Conservation (phyloP, 2,113 vertebrate species). For the Azemiops feae region DNA sequence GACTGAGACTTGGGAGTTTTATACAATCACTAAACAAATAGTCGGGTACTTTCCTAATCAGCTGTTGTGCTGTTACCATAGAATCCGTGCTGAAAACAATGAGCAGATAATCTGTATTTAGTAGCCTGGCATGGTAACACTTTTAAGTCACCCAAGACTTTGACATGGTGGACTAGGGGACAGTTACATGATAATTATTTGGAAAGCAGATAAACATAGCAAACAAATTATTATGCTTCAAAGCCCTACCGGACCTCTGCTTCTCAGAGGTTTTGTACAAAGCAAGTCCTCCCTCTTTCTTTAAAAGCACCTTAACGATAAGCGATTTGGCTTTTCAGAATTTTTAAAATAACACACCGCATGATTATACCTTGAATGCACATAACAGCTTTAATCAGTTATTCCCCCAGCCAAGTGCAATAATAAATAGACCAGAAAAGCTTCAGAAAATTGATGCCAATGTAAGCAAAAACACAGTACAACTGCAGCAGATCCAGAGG, state of each 20-base stretch:
- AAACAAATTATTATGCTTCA: not conserved
- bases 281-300: not conserved
- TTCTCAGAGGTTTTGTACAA: not conserved
- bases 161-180: not conserved
- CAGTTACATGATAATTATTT: not conserved
- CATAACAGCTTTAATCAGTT: not conserved
- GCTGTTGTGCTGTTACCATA: constrained; percentile 42
- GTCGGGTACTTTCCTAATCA: constrained; percentile 20
- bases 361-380: not conserved
- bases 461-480: not conserved
- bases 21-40: constrained; percentile 29
- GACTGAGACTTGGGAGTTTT: not conserved
- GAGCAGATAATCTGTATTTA: constrained; percentile 19
- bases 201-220: not conserved
- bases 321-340: not conserved
- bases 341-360: not conserved
- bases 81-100: constrained; percentile 42
- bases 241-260: not conserved
- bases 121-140: not conserved
- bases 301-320: not conserved
- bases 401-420: not conserved
- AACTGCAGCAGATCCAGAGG: not conserved
- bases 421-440: not conserved
- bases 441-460: not conserved
- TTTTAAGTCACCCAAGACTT: not conserved